Evolutionary conservation across 2,797 vertebrate genomes (phyloP).

Genomic region (Glossophaga mutica): DNA sequence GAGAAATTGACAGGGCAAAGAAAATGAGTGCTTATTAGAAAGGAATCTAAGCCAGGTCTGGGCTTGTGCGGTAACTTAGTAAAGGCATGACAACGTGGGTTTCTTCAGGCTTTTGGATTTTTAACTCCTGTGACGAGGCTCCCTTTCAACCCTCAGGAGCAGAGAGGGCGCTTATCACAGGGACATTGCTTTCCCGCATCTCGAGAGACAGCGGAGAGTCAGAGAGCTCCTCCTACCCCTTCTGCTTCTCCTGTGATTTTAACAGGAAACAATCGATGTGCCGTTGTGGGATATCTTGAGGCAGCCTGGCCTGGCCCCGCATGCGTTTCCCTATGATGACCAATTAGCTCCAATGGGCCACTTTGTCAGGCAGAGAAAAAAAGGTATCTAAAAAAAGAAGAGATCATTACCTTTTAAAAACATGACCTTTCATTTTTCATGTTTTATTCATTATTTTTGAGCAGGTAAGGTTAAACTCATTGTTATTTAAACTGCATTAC

Average conservation of each 20-base stretch:
- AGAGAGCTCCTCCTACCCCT: neutral
- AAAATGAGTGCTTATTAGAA: neutral
- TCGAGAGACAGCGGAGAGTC: neutral
- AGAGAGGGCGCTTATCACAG: neutral
- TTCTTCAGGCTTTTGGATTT: neutral
- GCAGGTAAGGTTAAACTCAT: constrained; percentile 42
- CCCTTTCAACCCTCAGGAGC: neutral
- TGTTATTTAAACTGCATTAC: constrained; percentile 33
- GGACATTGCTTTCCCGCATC: neutral
- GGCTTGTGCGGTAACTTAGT: neutral
- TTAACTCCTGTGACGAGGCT: neutral
- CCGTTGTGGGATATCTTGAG: neutral
- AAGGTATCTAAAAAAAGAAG: neutral
- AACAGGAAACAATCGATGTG: neutral
- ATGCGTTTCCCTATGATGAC: neutral
- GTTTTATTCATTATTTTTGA: constrained; percentile 64
- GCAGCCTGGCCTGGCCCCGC: neutral
- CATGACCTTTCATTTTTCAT: constrained; percentile 56
- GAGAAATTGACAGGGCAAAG: neutral
- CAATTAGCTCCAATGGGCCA: constrained; percentile 30
- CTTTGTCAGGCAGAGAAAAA: neutral
- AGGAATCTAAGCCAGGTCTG: neutral
- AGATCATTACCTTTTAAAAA: constrained; percentile 52
- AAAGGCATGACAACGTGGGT: neutral
- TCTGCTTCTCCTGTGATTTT: neutral